Conservation (phyloP, 2,888 invertebrate species). For the Lissonota sp. region DNA sequence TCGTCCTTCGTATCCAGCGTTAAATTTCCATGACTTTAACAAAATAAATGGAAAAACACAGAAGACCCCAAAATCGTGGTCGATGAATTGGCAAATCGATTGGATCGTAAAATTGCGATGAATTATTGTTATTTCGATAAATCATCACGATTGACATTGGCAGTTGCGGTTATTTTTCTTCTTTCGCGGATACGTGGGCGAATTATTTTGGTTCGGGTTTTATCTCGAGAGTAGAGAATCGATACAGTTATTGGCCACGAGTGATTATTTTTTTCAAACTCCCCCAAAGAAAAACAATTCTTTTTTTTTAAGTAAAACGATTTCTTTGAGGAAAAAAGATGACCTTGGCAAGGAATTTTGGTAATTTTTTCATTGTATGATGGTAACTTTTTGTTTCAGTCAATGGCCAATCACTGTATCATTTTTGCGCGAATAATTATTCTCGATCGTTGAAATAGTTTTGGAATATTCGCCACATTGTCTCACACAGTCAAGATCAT, state of each 20-base stretch:
- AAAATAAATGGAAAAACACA: constrained; percentile 2
- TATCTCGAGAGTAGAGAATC: constrained; percentile 18
- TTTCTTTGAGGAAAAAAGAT: not conserved
- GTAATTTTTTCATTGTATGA: constrained; percentile 33
- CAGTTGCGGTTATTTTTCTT: constrained; percentile 32
- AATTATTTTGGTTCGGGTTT: constrained; percentile 45
- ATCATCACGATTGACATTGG: constrained; percentile 32
- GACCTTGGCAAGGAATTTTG: not conserved
- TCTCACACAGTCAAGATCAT: constrained; percentile 30
- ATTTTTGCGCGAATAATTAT: constrained; percentile 47
- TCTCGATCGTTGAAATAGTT: constrained; percentile 53
- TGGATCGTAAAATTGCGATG: constrained; percentile 30
- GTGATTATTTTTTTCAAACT: no score
- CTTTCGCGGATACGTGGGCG: constrained; percentile 8
- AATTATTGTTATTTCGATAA: constrained; percentile 25
- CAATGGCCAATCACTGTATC: constrained; percentile 32
- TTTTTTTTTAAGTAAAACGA: not conserved
- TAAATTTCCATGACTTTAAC: constrained; percentile 11
- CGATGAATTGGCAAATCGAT: constrained; percentile 5
- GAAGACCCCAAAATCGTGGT: not conserved
- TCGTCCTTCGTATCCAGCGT: constrained; percentile 21
- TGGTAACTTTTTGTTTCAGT: constrained; percentile 33
- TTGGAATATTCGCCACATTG: constrained; percentile 62
- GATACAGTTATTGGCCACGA: not conserved
- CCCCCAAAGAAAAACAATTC: no score